Evolutionary conservation across 1,140 invertebrate species (phyloP), one percentile per base, ranked within the genome.

Genomic region (Temnothorax curvispinosus): DNA sequence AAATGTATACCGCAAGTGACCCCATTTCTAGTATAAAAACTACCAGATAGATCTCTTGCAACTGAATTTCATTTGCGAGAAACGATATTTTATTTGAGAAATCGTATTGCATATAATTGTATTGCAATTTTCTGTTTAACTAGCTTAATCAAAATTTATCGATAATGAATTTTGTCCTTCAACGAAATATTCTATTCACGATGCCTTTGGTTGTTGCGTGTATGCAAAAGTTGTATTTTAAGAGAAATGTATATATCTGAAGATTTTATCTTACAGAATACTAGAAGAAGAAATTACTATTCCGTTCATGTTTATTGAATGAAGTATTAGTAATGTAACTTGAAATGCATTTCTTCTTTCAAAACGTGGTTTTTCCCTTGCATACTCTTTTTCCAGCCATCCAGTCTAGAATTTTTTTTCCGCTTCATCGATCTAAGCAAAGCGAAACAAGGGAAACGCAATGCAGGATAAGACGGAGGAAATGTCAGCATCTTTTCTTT

Each of bases 331-430:
- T 35, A 38, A 41, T 41, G 6, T 72, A 81, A 47, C n/a, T 60
- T 47, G 7, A 74, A 38, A 18, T 18, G n/a, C n/a, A 27, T 58
- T 71, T 74, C 7, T 41, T 50, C 18, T 74, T 0, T 18, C 2
- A 1, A 60, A 84, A 62, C 21, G 8, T 21, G 13, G 4, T 60
- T 82, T 74, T 52, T 67, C 4, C 4, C 11, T 5, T 11, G 13
- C 32, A 2, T 32, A 2, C 18, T 62, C 27, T 18, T 75, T 74
- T 84, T 38, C 18, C 27, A 47, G 21, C 71, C 38, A 58, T 84
- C 47, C 27, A 27, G 58, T 60, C 76, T 75, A 77, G 75, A 88
- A 74, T 88, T 50, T 90, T 81, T 90, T 81, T 90, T 88, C 82
- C 64, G 60, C 64, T 52, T 69, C 50, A 67, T 38, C 72, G 89